A percentile compares a stretch with the other conserved stretches of the same genome.
Conservation (phyloP, 2,888 invertebrate species). For the Spialia ferax region DNA sequence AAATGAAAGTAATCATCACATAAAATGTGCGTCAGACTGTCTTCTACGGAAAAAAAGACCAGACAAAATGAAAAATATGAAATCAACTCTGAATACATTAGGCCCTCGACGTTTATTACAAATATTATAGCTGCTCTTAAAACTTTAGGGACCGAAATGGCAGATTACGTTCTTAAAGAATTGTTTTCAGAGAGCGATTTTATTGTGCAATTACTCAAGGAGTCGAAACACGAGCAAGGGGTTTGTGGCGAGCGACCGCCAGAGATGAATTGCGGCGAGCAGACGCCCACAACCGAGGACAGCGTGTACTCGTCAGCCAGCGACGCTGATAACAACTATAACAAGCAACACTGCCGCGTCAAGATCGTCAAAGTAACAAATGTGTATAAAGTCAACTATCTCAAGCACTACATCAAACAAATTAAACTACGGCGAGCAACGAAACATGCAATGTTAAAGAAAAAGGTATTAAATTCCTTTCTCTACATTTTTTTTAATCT, state of each 20-base stretch:
- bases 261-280: constrained; percentile 56
- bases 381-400: constrained; percentile 76
- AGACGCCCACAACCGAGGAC: constrained; percentile 48
- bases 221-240: constrained; percentile 60
- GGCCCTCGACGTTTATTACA: background rate
- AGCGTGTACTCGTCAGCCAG: constrained; percentile 66
- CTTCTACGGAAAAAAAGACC: too few relatives aligned
- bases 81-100: too few relatives aligned
- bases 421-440: constrained; percentile 68
- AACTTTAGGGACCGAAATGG: background rate
- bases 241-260: constrained; percentile 51
- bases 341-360: constrained; percentile 66
- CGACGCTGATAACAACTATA: constrained; percentile 60
- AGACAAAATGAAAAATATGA: too few relatives aligned
- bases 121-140: background rate
- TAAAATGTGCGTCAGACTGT: too few relatives aligned
- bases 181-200: constrained; percentile 64
- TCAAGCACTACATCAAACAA: constrained; percentile 76
- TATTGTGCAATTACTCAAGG: constrained; percentile 66
- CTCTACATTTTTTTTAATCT: background rate
- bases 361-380: constrained; percentile 79
- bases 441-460: constrained; percentile 69
- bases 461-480: constrained; percentile 59
- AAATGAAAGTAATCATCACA: too few relatives aligned
- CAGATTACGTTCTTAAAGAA: constrained; percentile 20